Percentiles rank a stretch among this genome's conserved stretches.
These are phyloP conservation scores for Hypocryptadius cinnamomeus DNA, from an alignment of 2,113 vertebrate species.

Conservation along the genomic window DNA sequence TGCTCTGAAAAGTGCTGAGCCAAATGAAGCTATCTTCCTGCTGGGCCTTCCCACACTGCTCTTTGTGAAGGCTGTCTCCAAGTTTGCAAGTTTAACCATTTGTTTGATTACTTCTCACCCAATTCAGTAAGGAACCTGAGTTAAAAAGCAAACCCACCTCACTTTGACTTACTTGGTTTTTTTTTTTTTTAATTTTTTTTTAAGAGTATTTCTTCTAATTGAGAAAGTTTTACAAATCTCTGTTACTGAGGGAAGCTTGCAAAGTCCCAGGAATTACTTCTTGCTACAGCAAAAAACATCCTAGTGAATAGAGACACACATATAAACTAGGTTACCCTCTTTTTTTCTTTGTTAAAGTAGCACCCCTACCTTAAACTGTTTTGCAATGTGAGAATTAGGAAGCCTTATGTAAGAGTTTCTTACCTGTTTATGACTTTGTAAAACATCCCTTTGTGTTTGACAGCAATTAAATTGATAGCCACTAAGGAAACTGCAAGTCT, in stretches of 20 bases:
- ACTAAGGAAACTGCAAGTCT: neutral
- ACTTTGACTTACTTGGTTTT: neutral
- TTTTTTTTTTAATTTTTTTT: neutral
- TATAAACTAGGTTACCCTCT: neutral
- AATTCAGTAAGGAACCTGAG: neutral
- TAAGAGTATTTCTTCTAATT: neutral
- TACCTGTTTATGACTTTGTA: neutral
- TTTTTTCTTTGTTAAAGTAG: neutral
- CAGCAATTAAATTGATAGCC: neutral
- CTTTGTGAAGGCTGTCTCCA: neutral
- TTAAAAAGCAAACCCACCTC: neutral
- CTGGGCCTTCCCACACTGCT: slow-evolving; percentile 22
- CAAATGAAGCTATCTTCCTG: slow-evolving; percentile 37
- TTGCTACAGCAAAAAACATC: neutral
- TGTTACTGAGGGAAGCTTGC: neutral
- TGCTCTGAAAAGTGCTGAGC: slow-evolving; percentile 42
- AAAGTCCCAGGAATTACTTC: neutral
- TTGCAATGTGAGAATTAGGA: neutral
- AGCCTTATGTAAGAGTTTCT: neutral
- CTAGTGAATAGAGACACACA: neutral
- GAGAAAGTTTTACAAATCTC: neutral
- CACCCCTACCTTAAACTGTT: neutral
- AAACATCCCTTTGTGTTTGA: neutral
- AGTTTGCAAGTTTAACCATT: slow-evolving; percentile 25
- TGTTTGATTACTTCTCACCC: neutral